Evolutionary conservation across 2,113 vertebrate genomes (phyloP).

Genomic region (Serilophus lunatus): DNA sequence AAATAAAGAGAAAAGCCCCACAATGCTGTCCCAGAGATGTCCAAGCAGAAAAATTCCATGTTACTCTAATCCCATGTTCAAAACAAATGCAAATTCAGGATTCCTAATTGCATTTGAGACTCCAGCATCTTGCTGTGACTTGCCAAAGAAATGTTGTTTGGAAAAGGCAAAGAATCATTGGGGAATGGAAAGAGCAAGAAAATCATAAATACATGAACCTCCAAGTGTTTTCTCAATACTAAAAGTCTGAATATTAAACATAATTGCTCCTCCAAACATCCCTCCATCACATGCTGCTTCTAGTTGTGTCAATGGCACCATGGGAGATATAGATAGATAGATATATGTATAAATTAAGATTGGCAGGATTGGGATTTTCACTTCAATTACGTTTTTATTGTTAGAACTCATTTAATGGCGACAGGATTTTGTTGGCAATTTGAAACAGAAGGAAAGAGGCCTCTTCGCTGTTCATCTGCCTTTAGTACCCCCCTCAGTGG

Average conservation of each 20-base stretch:
- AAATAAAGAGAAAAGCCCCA: fast-evolving
- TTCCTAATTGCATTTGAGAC: neutral
- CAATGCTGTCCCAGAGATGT: neutral
- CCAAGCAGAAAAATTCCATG: neutral
- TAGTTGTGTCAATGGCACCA: neutral
- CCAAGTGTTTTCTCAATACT: neutral
- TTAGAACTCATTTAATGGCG: neutral
- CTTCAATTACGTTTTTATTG: neutral
- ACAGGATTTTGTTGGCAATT: neutral
- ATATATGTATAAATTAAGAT: neutral
- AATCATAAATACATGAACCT: neutral
- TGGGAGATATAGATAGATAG: no score
- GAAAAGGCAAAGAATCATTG: neutral
- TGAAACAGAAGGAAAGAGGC: neutral
- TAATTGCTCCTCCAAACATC: neutral
- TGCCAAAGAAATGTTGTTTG: neutral
- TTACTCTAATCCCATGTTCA: neutral
- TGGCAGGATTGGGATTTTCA: neutral
- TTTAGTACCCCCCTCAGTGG: neutral
- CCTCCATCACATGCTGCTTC: neutral
- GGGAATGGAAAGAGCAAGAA: neutral
- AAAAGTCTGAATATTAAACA: neutral
- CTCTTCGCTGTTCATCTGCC: neutral
- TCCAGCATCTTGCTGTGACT: neutral
- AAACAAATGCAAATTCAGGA: neutral